Percentiles rank a stretch among this genome's conserved stretches.
Evolutionary conservation across 2,888 invertebrate genomes (phyloP).

Genomic region (Brachypalpus laphriformis): DNA sequence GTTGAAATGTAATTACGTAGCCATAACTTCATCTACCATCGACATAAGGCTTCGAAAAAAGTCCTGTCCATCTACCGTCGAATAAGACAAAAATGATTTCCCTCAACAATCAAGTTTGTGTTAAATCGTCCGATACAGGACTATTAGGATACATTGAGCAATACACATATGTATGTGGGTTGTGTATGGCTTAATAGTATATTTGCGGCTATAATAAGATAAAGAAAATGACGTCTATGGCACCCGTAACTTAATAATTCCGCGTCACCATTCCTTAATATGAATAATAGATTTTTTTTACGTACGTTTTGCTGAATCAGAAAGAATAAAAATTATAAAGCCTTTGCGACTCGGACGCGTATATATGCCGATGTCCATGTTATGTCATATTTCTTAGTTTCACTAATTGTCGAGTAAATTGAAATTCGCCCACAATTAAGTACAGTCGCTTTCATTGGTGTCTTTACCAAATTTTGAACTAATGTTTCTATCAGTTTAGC

Average conservation of each 20-base stretch:
- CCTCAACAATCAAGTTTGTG: slow-evolving; percentile 19
- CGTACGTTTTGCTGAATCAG: too few species aligned
- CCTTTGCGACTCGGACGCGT: too few species aligned
- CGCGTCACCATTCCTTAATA: slow-evolving; percentile 25
- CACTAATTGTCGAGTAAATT: too few species aligned
- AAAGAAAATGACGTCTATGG: slow-evolving; percentile 6
- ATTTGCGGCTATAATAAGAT: background rate
- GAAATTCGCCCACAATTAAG: too few species aligned
- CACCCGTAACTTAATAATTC: slow-evolving; percentile 37
- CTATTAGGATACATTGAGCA: slow-evolving; percentile 18
- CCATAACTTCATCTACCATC: background rate
- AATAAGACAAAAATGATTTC: background rate
- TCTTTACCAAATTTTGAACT: too few species aligned
- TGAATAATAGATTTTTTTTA: background rate
- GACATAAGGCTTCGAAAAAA: background rate
- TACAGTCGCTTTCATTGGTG: too few species aligned
- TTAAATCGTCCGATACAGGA: slow-evolving; percentile 24
- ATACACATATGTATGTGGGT: background rate
- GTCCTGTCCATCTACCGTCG: background rate
- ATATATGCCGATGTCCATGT: too few species aligned
- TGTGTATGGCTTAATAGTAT: background rate
- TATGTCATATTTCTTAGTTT: too few species aligned
- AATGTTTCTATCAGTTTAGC: too few species aligned
- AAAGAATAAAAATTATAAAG: too few species aligned
- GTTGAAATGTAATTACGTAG: background rate